Percentiles rank a stretch among this genome's conserved stretches.
These are phyloP conservation scores for Apocheima hispidaria DNA, from an alignment of 2,888 invertebrate genomes.

Conservation along the genomic window DNA sequence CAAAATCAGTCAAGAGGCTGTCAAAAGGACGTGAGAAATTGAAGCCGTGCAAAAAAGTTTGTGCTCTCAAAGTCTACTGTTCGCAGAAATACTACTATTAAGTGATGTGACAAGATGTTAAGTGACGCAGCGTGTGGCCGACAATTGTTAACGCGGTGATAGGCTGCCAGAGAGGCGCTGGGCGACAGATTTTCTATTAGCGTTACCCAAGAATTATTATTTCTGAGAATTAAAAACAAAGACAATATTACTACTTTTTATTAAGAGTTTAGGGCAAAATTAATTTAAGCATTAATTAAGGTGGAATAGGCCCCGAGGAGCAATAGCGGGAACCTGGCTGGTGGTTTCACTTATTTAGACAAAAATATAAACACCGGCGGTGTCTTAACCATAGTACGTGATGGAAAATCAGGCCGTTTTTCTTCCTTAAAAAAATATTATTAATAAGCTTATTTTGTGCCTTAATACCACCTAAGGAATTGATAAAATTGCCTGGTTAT, in stretches of 20 bases:
- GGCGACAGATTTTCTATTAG: background rate
- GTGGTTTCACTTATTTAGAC: slow-evolving; percentile 33
- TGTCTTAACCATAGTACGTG: slow-evolving; percentile 1
- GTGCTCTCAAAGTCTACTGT: too few relatives aligned
- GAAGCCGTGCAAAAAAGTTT: too few relatives aligned
- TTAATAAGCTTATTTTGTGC: too few relatives aligned
- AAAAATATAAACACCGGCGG: slow-evolving; percentile 19
- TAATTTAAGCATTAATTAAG: slow-evolving; percentile 40
- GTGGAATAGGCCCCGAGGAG: slow-evolving; percentile 31
- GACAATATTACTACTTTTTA: slow-evolving; percentile 2
- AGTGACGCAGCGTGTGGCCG: too few relatives aligned
- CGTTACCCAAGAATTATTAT: background rate
- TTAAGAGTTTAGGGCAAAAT: slow-evolving; percentile 21
- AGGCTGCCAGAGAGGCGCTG: background rate
- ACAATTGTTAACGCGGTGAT: too few relatives aligned
- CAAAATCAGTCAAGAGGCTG: too few relatives aligned
- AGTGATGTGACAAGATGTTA: too few relatives aligned
- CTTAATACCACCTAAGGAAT: too few relatives aligned
- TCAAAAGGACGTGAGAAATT: too few relatives aligned
- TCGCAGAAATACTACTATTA: too few relatives aligned
- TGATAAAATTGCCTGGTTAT: too few relatives aligned
- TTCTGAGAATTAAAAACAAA: slow-evolving; percentile 5
- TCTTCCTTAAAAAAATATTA: background rate
- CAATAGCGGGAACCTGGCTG: slow-evolving; percentile 20
- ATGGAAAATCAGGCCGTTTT: background rate